Evolutionary conservation across 2,797 vertebrate species (phyloP).

Genomic region (Scarus forsteni): DNA sequence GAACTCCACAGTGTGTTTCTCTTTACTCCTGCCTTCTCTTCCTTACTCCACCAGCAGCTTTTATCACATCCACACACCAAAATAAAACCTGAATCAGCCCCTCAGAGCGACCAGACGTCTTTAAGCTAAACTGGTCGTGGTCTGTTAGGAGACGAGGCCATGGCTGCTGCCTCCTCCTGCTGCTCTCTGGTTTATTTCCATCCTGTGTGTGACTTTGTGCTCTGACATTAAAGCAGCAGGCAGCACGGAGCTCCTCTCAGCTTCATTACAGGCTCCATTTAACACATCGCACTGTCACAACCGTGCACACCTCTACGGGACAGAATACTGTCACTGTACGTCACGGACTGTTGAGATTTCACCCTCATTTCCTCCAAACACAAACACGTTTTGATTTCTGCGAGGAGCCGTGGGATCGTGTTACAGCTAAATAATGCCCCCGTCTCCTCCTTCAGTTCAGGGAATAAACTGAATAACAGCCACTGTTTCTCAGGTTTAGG

Average conservation of each 20-base stretch:
- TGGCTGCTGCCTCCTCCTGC: slow-evolving; percentile 41
- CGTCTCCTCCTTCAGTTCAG: neutral
- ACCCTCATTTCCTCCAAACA: neutral
- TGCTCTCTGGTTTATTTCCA: slow-evolving; percentile 60
- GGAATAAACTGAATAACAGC: neutral
- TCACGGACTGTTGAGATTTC: neutral
- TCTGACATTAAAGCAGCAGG: slow-evolving; percentile 72
- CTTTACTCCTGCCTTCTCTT: no score
- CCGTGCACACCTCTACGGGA: slow-evolving; percentile 22
- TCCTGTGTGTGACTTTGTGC: slow-evolving; percentile 56
- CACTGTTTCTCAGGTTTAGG: neutral
- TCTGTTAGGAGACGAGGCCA: slow-evolving; percentile 6
- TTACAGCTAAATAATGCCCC: neutral
- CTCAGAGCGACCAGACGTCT: neutral
- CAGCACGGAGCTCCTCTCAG: slow-evolving; percentile 32
- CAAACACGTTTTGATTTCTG: neutral
- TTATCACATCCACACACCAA: neutral
- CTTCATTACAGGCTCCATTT: slow-evolving; percentile 61
- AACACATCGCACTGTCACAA: slow-evolving; percentile 30
- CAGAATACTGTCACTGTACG: neutral
- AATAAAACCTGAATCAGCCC: neutral
- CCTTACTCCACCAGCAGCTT: no score
- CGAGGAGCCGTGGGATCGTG: slow-evolving; percentile 13
- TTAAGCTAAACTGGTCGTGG: slow-evolving; percentile 1
- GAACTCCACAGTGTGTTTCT: no score